Conservation (phyloP, 2,888 invertebrate species). For the Dicycla oo region DNA sequence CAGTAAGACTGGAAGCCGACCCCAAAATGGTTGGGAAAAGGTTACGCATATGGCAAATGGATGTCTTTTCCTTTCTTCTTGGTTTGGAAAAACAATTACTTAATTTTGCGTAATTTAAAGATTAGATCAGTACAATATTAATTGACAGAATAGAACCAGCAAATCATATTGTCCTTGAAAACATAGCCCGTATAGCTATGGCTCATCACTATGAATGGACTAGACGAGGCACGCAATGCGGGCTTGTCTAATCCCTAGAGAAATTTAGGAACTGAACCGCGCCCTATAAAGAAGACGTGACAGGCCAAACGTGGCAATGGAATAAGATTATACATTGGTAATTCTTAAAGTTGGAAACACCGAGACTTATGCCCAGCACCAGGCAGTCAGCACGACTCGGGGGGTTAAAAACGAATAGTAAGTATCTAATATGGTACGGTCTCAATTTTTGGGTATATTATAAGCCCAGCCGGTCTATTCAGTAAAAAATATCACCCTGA, state of each 20-base stretch:
- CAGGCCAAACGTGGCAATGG: conserved; percentile 5
- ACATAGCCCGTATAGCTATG: neutral
- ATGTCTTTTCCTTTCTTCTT: too few species aligned
- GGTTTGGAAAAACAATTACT: too few species aligned
- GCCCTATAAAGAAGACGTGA: conserved; percentile 30
- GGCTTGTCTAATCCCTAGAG: conserved; percentile 43
- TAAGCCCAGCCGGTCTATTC: too few species aligned
- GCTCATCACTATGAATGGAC: conserved; percentile 37
- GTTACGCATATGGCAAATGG: too few species aligned
- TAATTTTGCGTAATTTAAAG: neutral
- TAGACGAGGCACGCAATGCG: conserved; percentile 26
- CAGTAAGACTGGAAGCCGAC: too few species aligned
- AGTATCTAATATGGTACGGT: too few species aligned
- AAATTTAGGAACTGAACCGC: conserved; percentile 36
- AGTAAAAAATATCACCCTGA: too few species aligned
- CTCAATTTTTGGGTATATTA: too few species aligned
- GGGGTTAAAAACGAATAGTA: neutral
- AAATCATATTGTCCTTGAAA: conserved; percentile 20
- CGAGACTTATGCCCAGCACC: neutral
- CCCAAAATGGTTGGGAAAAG: too few species aligned
- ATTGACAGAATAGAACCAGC: neutral
- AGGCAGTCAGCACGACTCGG: neutral
- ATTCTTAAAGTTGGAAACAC: neutral
- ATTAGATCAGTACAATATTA: neutral
- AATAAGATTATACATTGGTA: conserved; percentile 7